Evolutionary conservation across 2,797 vertebrate species (phyloP).

Genomic region (Megalops cyprinoides): DNA sequence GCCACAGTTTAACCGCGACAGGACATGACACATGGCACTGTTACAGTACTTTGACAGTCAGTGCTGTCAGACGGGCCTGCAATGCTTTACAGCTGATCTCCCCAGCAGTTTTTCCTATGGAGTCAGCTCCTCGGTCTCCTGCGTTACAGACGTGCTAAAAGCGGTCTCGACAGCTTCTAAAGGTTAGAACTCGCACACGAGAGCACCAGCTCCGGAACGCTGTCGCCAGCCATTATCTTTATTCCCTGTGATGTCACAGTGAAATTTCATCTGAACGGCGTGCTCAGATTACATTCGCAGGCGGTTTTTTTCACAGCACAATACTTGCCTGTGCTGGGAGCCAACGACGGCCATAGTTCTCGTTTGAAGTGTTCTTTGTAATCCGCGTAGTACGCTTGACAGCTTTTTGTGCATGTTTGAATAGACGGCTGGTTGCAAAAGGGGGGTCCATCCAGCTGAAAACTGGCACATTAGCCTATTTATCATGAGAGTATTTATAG

Average conservation of each 20-base stretch:
- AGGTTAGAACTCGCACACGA: background rate
- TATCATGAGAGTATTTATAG: background rate
- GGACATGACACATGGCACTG: no score
- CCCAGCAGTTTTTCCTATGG: background rate
- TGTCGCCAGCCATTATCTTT: background rate
- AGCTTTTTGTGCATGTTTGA: background rate
- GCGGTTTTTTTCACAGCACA: background rate
- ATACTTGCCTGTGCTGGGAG: background rate
- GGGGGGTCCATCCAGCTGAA: background rate
- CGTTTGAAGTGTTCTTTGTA: background rate
- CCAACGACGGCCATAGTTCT: background rate
- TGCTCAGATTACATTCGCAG: background rate
- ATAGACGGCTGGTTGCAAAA: background rate
- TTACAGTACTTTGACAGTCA: no score
- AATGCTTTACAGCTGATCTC: background rate
- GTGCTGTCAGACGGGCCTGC: no score
- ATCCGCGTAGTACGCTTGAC: background rate
- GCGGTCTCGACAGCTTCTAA: background rate
- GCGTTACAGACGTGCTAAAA: background rate
- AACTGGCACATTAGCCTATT: background rate
- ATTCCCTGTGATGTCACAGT: background rate
- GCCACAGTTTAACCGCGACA: no score
- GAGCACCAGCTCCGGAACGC: no score
- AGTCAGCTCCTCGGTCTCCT: background rate
- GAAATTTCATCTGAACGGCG: conserved; percentile 7